Percentiles rank a stretch among this genome's conserved stretches.
phyloP scores from a whole-genome alignment of 2,113 vertebrate genomes.

The Gasterosteus aculeatus region DNA sequence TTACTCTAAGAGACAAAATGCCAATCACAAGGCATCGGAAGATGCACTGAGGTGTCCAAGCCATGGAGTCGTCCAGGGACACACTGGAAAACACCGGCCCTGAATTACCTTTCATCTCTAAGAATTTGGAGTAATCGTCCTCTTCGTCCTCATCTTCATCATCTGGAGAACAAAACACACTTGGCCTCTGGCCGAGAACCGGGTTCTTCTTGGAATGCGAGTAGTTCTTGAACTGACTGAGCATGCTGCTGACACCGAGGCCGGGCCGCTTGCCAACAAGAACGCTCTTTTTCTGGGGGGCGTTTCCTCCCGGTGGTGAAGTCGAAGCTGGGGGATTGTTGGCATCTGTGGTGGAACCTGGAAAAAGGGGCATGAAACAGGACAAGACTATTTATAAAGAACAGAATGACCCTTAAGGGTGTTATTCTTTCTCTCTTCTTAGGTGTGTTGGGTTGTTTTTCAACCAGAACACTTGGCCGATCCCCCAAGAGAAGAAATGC shows the following conservation, averaged over 20 bases:
- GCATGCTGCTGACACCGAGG: constrained; percentile 85
- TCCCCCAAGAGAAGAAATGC: background rate
- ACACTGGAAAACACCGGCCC: constrained; percentile 50
- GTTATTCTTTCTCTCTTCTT: background rate
- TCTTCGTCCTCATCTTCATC: constrained; percentile 90
- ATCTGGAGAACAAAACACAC: constrained; percentile 91
- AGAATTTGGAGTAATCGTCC: constrained; percentile 81
- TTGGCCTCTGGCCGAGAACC: constrained; percentile 84
- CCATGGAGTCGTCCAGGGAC: constrained; percentile 38
- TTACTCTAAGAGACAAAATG: constrained; percentile 81
- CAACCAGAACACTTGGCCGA: background rate
- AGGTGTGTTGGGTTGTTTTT: background rate
- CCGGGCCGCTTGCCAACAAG: constrained; percentile 86
- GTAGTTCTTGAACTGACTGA: constrained; percentile 88
- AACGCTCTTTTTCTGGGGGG: constrained; percentile 77
- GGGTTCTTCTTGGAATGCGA: constrained; percentile 86
- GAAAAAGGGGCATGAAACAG: background rate
- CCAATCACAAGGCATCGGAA: constrained; percentile 54
- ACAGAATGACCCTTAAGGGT: background rate
- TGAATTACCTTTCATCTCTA: constrained; percentile 84
- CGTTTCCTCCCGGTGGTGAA: constrained; percentile 58
- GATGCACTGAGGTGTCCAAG: constrained; percentile 54
- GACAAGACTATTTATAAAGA: background rate
- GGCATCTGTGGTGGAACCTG: constrained; percentile 69
- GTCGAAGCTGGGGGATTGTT: constrained; percentile 64